A percentile compares a stretch with the other conserved stretches of the same genome.
These are phyloP conservation scores for Lasioglossum villosulum DNA, from an alignment of 2,888 invertebrate species.

Conservation along the genomic window DNA sequence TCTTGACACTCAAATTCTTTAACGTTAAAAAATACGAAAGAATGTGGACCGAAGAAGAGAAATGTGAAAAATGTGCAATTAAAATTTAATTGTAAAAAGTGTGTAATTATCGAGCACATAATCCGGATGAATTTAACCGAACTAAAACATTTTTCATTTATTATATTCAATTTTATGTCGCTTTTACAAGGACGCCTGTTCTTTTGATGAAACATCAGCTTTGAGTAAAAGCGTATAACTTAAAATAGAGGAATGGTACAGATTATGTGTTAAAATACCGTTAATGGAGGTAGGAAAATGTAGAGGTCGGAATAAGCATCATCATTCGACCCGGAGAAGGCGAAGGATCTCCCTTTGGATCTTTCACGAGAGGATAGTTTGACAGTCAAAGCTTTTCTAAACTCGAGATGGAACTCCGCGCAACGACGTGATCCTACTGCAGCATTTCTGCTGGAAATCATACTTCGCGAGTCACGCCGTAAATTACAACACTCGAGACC, in stretches of 20 bases:
- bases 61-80: not conserved
- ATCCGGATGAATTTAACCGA: not conserved
- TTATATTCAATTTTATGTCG: not conserved
- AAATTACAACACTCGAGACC: slow-evolving; percentile 45
- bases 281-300: not conserved
- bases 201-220: not conserved
- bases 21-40: no score
- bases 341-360: slow-evolving; percentile 33
- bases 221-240: not conserved
- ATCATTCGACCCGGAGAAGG: not conserved
- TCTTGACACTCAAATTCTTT: not conserved
- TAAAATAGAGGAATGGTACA: not conserved
- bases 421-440: slow-evolving; percentile 44
- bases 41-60: not conserved
- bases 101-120: no score
- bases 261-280: not conserved
- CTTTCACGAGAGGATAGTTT: slow-evolving; percentile 25
- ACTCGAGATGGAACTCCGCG: slow-evolving; percentile 42
- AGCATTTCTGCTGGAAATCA: slow-evolving; percentile 47
- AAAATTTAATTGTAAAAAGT: not conserved
- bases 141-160: not conserved
- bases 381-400: slow-evolving; percentile 40
- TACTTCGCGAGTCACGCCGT: slow-evolving; percentile 44
- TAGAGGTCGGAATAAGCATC: slow-evolving; percentile 4
- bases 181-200: not conserved